A percentile compares a stretch with the other conserved stretches of the same genome.
These are phyloP conservation scores for Zaprionus bogoriensis DNA, from an alignment of 2,888 invertebrate species.

Conservation along the genomic window DNA sequence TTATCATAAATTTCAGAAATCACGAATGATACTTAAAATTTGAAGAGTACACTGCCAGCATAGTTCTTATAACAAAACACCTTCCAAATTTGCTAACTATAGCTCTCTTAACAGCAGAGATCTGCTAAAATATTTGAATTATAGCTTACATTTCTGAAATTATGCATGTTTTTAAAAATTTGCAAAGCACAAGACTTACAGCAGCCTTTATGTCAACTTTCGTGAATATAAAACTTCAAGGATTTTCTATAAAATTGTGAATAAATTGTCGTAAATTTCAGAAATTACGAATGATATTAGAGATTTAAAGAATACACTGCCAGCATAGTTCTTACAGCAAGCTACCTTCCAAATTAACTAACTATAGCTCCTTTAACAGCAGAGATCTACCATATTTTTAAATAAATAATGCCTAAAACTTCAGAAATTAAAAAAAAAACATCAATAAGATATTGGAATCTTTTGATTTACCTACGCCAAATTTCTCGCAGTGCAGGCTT, in stretches of 20 bases:
- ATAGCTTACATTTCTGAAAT: no score
- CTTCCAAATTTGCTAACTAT: neutral
- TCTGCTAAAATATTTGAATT: neutral
- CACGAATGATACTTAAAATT: neutral
- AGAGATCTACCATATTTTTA: neutral
- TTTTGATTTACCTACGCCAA: no score
- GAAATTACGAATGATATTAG: neutral
- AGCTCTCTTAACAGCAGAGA: neutral
- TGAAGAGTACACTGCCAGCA: neutral
- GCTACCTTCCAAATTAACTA: neutral
- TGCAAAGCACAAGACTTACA: neutral
- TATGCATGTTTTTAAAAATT: neutral
- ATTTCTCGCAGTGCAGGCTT: slow-evolving; percentile 52
- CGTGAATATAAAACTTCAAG: no score
- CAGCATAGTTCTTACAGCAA: neutral
- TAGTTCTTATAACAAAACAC: neutral
- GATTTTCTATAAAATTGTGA: neutral
- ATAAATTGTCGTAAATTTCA: neutral
- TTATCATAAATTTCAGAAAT: no score
- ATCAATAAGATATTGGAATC: no score
- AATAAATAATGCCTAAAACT: neutral
- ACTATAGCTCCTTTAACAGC: neutral
- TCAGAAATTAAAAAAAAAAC: neutral
- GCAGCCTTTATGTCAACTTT: neutral
- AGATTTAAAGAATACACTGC: neutral